These are phyloP conservation scores for Cavia aperea DNA, from an alignment of 2,113 vertebrate species.

Conservation along the genomic window DNA sequence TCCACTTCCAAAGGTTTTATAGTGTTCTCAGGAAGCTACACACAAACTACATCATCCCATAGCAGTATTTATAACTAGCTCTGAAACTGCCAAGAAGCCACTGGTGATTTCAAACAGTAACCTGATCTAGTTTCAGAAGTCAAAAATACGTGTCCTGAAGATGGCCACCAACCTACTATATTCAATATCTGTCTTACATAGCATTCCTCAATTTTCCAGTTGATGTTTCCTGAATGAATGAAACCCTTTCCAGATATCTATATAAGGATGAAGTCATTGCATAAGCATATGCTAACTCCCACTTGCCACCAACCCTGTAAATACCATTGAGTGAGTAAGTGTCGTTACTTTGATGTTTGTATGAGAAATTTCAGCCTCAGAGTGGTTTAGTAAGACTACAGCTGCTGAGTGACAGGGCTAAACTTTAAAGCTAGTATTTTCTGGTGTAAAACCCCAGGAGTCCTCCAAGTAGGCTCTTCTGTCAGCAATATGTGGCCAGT, in stretches of 20 bases:
- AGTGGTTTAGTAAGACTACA: neutral
- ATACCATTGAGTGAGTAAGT: neutral
- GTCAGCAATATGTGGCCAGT: neutral
- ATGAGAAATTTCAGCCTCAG: neutral
- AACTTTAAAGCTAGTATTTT: neutral
- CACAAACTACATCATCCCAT: neutral
- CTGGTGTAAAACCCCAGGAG: neutral
- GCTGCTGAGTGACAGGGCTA: neutral
- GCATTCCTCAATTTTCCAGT: neutral
- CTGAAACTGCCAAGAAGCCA: neutral
- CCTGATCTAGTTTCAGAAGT: neutral
- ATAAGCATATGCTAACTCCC: neutral
- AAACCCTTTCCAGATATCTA: neutral
- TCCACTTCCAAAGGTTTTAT: neutral
- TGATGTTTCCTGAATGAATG: neutral
- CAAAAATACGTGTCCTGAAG: neutral
- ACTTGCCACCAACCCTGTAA: neutral
- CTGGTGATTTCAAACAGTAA: neutral
- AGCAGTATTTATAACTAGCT: neutral
- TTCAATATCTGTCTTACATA: neutral
- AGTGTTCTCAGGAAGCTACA: neutral
- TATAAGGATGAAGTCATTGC: neutral
- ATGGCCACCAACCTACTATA: neutral
- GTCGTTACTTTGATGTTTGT: neutral
- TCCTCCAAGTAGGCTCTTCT: neutral